Evolutionary conservation across 2,113 vertebrate species (phyloP).

Genomic region (Oncorhynchus gorbuscha): DNA sequence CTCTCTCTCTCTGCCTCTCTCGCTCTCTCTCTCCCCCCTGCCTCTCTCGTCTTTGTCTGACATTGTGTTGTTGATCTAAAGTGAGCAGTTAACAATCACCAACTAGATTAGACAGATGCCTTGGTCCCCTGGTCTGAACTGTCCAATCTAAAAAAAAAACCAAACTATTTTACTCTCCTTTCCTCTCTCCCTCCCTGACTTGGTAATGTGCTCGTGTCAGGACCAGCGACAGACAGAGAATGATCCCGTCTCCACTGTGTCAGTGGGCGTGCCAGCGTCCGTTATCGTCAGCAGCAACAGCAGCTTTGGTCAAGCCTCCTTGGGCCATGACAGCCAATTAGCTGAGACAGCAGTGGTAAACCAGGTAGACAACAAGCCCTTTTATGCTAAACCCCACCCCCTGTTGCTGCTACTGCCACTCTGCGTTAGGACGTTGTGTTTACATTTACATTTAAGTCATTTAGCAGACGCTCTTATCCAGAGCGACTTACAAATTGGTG

Average conservation of each 20-base stretch:
- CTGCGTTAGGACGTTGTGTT: constrained; percentile 56
- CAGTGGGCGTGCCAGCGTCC: constrained; percentile 81
- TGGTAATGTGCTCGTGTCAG: constrained; percentile 77
- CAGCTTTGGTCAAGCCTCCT: constrained; percentile 69
- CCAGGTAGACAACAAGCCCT: constrained; percentile 77
- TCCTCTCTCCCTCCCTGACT: constrained; percentile 43
- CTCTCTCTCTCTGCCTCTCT: no score
- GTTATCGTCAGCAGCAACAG: constrained; percentile 81
- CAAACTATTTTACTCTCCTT: constrained; percentile 64
- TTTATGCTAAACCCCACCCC: constrained; percentile 67
- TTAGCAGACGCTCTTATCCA: no score
- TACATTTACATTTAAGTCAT: no score
- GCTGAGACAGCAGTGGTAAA: constrained; percentile 77
- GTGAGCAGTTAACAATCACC: constrained; percentile 49
- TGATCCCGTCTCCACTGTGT: constrained; percentile 70
- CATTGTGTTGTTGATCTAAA: constrained; percentile 22
- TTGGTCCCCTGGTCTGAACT: constrained; percentile 63
- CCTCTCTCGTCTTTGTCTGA: constrained; percentile 16
- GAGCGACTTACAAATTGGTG: no score
- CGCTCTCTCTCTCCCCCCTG: no score
- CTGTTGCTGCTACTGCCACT: constrained; percentile 67
- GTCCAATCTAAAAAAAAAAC: no score
- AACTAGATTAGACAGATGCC: constrained; percentile 51
- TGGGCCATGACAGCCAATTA: constrained; percentile 74
- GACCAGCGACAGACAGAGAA: constrained; percentile 79